These are phyloP conservation scores for Drosophila funebris DNA, from an alignment of 1,140 invertebrate genomes.

Conservation along the genomic window DNA sequence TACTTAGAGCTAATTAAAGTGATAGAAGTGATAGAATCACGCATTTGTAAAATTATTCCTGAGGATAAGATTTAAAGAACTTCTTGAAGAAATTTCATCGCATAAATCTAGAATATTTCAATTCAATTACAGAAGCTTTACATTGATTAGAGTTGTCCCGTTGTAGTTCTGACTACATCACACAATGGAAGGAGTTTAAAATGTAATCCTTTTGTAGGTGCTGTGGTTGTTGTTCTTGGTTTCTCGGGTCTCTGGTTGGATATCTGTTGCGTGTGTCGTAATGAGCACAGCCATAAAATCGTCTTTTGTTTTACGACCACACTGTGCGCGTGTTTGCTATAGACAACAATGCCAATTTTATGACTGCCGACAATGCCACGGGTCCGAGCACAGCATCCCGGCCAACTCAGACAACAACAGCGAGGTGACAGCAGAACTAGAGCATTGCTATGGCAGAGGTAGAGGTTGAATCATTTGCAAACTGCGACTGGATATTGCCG, in stretches of 20 bases:
- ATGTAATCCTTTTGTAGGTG: slow-evolving; percentile 15
- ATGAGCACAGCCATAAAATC: slow-evolving; percentile 76
- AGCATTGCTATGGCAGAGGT: slow-evolving; percentile 40
- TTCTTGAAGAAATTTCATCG: too few species aligned
- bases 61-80: background rate
- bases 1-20: background rate
- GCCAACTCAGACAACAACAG: slow-evolving; percentile 4
- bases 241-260: slow-evolving; percentile 33
- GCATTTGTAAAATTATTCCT: background rate
- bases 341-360: slow-evolving; percentile 80
- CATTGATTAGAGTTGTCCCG: background rate
- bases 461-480: slow-evolving; percentile 38
- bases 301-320: slow-evolving; percentile 83
- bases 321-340: slow-evolving; percentile 75
- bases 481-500: slow-evolving; percentile 25
- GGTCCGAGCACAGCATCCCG: slow-evolving; percentile 11
- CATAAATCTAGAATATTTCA: background rate
- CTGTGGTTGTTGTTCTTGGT: slow-evolving; percentile 19
- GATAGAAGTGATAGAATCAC: background rate
- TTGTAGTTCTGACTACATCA: background rate
- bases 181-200: slow-evolving; percentile 3
- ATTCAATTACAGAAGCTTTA: background rate
- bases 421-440: slow-evolving; percentile 65
- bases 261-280: slow-evolving; percentile 70
- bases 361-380: slow-evolving; percentile 55